Evolutionary conservation across 2,888 invertebrate genomes (phyloP).

Genomic region (Allacma fusca): DNA sequence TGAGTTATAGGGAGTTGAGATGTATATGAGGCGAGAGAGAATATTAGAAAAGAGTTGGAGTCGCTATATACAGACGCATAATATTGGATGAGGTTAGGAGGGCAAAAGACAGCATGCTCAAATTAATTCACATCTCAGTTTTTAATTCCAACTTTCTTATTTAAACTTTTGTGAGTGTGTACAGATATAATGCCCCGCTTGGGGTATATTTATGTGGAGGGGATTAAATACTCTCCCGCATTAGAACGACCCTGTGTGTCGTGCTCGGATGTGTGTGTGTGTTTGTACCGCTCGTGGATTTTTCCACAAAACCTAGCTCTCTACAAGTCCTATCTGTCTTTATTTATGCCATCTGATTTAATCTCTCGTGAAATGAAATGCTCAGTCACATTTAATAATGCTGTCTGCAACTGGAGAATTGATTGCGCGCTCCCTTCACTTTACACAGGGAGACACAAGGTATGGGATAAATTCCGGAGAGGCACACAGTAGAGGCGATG

Average conservation of each 20-base stretch:
- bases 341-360: conserved; percentile 18
- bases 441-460: too few relatives aligned
- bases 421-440: too few relatives aligned
- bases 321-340: neutral
- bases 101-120: conserved; percentile 37
- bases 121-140: conserved; percentile 41
- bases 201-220: conserved; percentile 6
- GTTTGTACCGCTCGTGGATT: neutral
- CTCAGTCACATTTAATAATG: neutral
- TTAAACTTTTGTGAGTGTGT: neutral
- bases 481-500: neutral
- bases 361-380: conserved; percentile 16
- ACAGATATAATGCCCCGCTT: neutral
- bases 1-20: too few relatives aligned
- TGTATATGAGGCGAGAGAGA: too few relatives aligned
- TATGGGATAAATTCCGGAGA: neutral
- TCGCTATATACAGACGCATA: neutral
- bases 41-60: neutral
- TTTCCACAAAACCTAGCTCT: neutral
- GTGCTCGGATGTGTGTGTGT: too few relatives aligned
- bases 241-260: neutral
- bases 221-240: conserved; percentile 4
- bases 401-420: neutral
- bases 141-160: conserved; percentile 31
- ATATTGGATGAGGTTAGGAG: conserved; percentile 42